Evolutionary conservation across 2,888 invertebrate species (phyloP).

Genomic region (Acleris literana): DNA sequence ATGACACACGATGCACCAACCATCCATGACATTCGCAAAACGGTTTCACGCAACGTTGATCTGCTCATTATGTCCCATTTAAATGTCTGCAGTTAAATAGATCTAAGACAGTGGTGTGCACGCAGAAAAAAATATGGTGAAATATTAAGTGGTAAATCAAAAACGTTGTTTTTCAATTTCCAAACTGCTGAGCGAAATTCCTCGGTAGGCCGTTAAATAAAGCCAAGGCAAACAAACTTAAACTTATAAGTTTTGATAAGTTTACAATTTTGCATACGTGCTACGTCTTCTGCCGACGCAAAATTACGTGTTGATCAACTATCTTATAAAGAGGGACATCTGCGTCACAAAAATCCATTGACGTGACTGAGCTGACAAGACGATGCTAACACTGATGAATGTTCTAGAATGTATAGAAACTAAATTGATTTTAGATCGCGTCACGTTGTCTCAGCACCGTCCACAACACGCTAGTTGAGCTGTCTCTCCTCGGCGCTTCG

Average conservation of each 20-base stretch:
- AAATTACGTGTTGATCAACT: too few species aligned
- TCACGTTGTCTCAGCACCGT: slow-evolving; percentile 94
- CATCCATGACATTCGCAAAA: slow-evolving; percentile 1
- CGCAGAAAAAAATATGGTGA: background rate
- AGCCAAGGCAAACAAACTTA: too few species aligned
- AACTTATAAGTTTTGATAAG: too few species aligned
- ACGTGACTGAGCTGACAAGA: too few species aligned
- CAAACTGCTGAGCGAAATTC: too few species aligned
- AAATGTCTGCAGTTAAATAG: background rate
- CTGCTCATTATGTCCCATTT: background rate
- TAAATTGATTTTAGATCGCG: slow-evolving; percentile 86
- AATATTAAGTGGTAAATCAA: too few species aligned
- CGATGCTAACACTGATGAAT: background rate
- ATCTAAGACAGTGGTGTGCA: background rate
- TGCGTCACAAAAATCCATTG: too few species aligned
- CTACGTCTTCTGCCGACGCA: too few species aligned
- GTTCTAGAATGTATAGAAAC: background rate
- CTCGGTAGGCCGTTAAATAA: too few species aligned
- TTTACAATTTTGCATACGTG: too few species aligned
- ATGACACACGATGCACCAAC: background rate
- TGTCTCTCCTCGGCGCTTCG: slow-evolving; percentile 90
- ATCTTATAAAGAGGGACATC: too few species aligned
- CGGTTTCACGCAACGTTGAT: slow-evolving; percentile 26
- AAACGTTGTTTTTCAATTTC: too few species aligned
- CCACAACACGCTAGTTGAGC: slow-evolving; percentile 94